A percentile compares a stretch with the other conserved stretches of the same genome.
Evolutionary conservation across 2,888 invertebrate genomes (phyloP).

Genomic region (Dynastes tityus): DNA sequence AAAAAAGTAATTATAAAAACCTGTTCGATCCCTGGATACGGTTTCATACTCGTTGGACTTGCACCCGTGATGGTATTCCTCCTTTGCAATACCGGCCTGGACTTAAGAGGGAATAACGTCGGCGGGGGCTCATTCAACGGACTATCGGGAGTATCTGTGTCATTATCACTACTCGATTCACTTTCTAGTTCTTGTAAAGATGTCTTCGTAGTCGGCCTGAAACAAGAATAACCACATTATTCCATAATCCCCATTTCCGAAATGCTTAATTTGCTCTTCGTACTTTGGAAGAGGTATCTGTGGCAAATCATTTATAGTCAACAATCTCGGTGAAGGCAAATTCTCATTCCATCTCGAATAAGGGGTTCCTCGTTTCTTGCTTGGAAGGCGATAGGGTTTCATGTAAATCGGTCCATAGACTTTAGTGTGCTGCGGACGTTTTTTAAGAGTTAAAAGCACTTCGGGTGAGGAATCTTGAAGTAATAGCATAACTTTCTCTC

Average conservation of each 20-base stretch:
- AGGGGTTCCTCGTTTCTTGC: constrained; percentile 79
- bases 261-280: constrained; percentile 49
- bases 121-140: constrained; percentile 68
- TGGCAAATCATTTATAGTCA: constrained; percentile 75
- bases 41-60: constrained; percentile 77
- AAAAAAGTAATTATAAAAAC: constrained; percentile 65
- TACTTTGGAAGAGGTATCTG: constrained; percentile 75
- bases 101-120: constrained; percentile 83
- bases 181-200: constrained; percentile 62
- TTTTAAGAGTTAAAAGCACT: constrained; percentile 86
- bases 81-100: constrained; percentile 83
- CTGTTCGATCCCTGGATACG: constrained; percentile 80
- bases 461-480: constrained; percentile 87
- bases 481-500: constrained; percentile 82
- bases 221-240: constrained; percentile 47
- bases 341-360: constrained; percentile 80
- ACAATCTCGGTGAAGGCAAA: constrained; percentile 78
- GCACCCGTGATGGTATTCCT: constrained; percentile 92
- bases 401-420: constrained; percentile 84
- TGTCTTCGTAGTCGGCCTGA: constrained; percentile 60
- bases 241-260: background rate
- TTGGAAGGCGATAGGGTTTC: constrained; percentile 82
- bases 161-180: constrained; percentile 74
- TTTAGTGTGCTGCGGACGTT: constrained; percentile 86
- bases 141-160: constrained; percentile 74